phyloP scores from a whole-genome alignment of 1,140 invertebrate species.

The Centruroides vittatus region DNA sequence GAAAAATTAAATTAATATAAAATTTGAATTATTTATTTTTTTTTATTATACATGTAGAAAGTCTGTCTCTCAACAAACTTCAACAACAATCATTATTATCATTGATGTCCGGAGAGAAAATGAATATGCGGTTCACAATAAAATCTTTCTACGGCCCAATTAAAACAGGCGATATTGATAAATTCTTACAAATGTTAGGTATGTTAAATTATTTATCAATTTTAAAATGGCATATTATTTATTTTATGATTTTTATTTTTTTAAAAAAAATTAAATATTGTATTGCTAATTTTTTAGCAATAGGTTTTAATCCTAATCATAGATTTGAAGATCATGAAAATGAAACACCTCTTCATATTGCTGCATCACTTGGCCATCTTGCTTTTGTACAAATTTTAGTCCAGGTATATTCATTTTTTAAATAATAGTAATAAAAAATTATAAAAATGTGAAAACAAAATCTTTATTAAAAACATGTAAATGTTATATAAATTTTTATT shows the following conservation, averaged over 20 bases:
- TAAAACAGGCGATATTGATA: conserved; percentile 46
- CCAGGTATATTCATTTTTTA: conserved; percentile 22
- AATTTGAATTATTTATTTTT: neutral
- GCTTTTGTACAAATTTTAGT: conserved; percentile 50
- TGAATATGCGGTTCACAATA: conserved; percentile 18
- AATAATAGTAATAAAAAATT: neutral
- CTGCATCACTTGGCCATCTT: conserved; percentile 47
- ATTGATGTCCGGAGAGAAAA: conserved; percentile 3
- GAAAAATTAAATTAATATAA: neutral
- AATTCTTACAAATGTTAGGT: conserved; percentile 42
- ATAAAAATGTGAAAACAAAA: neutral
- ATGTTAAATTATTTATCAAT: conserved; percentile 12
- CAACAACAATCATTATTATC: conserved; percentile 21
- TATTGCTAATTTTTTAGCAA: neutral
- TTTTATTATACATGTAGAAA: neutral
- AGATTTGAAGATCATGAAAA: conserved; percentile 47
- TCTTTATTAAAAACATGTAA: too few species aligned
- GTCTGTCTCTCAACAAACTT: conserved; percentile 23
- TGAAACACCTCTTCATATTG: conserved; percentile 61
- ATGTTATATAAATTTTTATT: too few species aligned
- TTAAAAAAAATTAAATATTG: neutral
- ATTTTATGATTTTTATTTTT: conserved; percentile 26
- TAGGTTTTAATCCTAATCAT: conserved; percentile 49
- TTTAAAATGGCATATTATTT: neutral
- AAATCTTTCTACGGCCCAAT: conserved; percentile 30